Evolutionary conservation across 2,113 vertebrate genomes (phyloP).

Genomic region (Tupaia chinensis): DNA sequence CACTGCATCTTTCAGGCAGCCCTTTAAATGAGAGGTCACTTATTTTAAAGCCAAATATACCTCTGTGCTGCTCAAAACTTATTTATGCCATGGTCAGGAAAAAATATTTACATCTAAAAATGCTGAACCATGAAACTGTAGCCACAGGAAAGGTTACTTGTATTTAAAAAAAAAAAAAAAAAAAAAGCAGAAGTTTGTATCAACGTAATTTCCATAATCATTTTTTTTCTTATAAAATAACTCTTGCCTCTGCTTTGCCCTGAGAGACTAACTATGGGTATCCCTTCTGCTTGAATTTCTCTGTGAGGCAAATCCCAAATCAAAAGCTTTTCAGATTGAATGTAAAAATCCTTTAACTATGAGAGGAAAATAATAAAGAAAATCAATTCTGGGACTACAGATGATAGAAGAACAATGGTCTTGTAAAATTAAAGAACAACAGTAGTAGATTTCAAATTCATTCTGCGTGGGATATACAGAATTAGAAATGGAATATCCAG

Average conservation of each 20-base stretch:
- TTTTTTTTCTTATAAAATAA: conserved; percentile 44
- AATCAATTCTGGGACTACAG: conserved; percentile 58
- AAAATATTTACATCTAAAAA: conserved; percentile 81
- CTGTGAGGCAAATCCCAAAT: conserved; percentile 7
- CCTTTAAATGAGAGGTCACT: conserved; percentile 72
- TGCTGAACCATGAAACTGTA: conserved; percentile 72
- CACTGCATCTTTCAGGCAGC: neutral
- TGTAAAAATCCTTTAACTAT: conserved; percentile 21
- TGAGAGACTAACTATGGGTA: conserved; percentile 22
- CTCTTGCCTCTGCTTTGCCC: neutral
- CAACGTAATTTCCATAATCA: conserved; percentile 74
- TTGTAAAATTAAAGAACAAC: conserved; percentile 58
- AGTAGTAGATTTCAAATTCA: conserved; percentile 34
- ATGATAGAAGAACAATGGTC: conserved; percentile 29
- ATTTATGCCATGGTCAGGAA: conserved; percentile 66
- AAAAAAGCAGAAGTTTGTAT: conserved; percentile 37
- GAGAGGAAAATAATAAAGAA: conserved; percentile 52
- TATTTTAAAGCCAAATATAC: conserved; percentile 73
- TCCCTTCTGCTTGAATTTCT: conserved; percentile 10
- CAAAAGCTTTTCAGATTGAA: conserved; percentile 42
- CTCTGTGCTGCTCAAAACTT: conserved; percentile 32
- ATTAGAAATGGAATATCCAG: conserved; percentile 58
- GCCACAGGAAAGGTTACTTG: conserved; percentile 70
- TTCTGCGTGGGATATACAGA: neutral
- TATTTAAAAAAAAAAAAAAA: neutral